Conservation (phyloP, 2,888 invertebrate genomes). For the Lasioglossum figueresi region DNA sequence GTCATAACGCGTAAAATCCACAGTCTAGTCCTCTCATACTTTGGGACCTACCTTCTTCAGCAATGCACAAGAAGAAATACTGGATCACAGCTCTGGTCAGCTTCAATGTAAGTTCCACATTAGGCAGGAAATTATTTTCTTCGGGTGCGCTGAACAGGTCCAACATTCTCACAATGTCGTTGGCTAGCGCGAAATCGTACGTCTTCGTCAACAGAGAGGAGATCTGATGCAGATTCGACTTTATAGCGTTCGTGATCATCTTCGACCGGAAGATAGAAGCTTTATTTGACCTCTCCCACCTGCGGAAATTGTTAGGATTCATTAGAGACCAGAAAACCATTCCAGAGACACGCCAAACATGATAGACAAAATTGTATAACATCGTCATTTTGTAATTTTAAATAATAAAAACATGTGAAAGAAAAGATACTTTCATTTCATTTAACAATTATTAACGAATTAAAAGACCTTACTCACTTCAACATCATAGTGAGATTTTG, state of each 20-base stretch:
- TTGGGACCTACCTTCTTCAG: slow-evolving; percentile 86
- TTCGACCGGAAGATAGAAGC: slow-evolving; percentile 83
- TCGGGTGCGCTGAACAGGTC: slow-evolving; percentile 88
- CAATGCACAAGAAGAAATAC: slow-evolving; percentile 91
- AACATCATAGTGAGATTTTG: slow-evolving; percentile 84
- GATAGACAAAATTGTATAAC: too few relatives aligned
- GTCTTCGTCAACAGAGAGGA: slow-evolving; percentile 82
- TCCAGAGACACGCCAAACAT: too few relatives aligned
- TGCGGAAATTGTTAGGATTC: slow-evolving; percentile 76
- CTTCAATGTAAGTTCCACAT: slow-evolving; percentile 88
- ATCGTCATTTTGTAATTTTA: too few relatives aligned
- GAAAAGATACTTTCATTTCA: too few relatives aligned
- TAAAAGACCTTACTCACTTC: slow-evolving; percentile 67
- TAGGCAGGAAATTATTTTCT: slow-evolving; percentile 86
- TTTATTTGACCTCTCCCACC: slow-evolving; percentile 87
- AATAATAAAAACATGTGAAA: neutral
- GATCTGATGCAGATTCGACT: slow-evolving; percentile 84
- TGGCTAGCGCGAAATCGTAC: slow-evolving; percentile 82
- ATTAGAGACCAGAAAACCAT: too few relatives aligned
- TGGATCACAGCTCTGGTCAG: slow-evolving; percentile 89
- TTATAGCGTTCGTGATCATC: slow-evolving; percentile 84
- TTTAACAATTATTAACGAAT: too few relatives aligned
- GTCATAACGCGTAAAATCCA: neutral
- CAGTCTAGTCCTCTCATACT: neutral
- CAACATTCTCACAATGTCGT: slow-evolving; percentile 87